Evolutionary conservation across 2,113 vertebrate genomes (phyloP).

Genomic region (Heliornis fulica): DNA sequence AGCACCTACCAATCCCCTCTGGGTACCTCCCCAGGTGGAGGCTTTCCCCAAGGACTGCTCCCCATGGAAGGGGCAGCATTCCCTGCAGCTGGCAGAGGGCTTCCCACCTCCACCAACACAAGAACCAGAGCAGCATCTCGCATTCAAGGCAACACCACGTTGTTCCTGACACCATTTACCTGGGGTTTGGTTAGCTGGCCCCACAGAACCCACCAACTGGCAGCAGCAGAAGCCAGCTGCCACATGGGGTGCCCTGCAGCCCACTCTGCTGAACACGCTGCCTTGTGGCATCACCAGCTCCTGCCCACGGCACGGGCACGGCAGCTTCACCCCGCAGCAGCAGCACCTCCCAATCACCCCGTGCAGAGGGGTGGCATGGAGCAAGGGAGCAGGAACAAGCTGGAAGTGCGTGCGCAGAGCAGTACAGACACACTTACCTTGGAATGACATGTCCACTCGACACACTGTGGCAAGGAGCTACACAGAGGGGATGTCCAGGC

Average conservation of each 20-base stretch:
- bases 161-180: background rate
- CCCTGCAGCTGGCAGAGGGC: background rate
- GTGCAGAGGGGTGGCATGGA: background rate
- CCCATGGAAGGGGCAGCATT: background rate
- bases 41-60: background rate
- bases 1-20: background rate
- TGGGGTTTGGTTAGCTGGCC: fast-evolving
- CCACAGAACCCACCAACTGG: background rate
- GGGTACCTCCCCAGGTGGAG: background rate
- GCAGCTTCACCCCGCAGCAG: background rate
- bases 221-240: background rate
- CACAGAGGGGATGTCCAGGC: background rate
- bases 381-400: background rate
- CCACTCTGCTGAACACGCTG: background rate
- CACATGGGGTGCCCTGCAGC: fast-evolving
- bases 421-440: background rate
- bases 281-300: background rate
- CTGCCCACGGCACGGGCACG: fast-evolving
- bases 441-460: fast-evolving
- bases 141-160: fast-evolving
- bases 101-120: background rate
- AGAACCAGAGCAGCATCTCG: background rate
- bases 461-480: background rate
- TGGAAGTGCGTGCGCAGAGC: background rate
- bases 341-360: background rate